Evolutionary conservation across 2,797 vertebrate genomes (phyloP).

Genomic region (Dryobates pubescens): DNA sequence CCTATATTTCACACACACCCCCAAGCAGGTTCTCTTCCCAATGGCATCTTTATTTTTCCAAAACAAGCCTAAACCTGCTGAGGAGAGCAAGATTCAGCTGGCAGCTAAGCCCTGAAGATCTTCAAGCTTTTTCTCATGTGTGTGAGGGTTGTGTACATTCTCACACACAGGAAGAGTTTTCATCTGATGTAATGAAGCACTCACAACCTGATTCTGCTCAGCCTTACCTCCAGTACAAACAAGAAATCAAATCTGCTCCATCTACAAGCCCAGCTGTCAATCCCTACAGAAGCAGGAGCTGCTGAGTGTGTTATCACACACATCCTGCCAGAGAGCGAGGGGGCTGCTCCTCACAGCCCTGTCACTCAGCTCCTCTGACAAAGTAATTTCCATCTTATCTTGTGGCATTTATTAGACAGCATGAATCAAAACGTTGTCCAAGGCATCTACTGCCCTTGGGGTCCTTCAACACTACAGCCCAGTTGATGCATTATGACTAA

Average conservation of each 20-base stretch:
- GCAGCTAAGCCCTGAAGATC: neutral
- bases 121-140: neutral
- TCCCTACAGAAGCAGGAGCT: neutral
- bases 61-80: neutral
- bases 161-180: neutral
- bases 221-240: neutral
- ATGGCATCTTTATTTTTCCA: neutral
- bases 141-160: rapidly evolving
- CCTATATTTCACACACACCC: too few species aligned
- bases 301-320: neutral
- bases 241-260: neutral
- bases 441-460: neutral
- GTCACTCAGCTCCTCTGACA: neutral
- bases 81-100: neutral
- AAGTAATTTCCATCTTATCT: neutral
- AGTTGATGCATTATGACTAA: neutral
- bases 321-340: neutral
- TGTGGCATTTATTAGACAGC: neutral
- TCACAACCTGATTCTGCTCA: neutral
- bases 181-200: neutral
- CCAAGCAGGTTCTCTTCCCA: too few species aligned
- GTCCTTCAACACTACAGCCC: neutral
- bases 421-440: neutral
- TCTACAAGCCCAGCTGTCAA: neutral
- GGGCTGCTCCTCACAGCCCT: neutral